Conservation (phyloP, 2,113 vertebrate species). For the Stercorarius parasiticus region DNA sequence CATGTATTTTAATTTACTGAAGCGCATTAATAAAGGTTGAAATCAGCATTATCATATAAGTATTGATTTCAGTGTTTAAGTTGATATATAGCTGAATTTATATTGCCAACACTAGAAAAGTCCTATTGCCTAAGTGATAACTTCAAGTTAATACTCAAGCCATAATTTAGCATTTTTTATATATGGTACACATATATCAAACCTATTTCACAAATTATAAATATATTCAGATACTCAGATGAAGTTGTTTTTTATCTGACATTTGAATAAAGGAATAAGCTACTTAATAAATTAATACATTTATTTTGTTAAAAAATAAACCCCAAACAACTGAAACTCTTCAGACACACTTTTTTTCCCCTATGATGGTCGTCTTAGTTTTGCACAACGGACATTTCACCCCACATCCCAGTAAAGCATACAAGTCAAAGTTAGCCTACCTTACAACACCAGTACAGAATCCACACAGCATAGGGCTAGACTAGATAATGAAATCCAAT, state of each 20-base stretch:
- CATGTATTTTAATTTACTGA: not conserved
- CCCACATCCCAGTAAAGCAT: not conserved
- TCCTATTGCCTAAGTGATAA: not conserved
- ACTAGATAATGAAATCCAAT: not conserved
- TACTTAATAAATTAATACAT: not conserved
- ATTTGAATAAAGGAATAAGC: not conserved
- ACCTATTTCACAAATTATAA: not conserved
- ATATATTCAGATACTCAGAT: not conserved
- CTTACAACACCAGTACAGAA: not conserved
- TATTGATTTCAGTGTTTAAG: not conserved
- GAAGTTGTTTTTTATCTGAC: not conserved
- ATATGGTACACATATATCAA: not conserved
- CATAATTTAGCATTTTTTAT: not conserved
- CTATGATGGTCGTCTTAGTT: rapidly evolving
- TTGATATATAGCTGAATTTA: not conserved
- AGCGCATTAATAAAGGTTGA: not conserved
- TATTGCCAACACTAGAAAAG: not conserved
- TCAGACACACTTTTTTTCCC: not conserved
- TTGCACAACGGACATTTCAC: not conserved
- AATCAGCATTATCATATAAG: not conserved
- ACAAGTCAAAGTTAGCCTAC: not conserved
- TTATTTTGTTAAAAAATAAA: not conserved
- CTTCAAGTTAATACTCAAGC: not conserved
- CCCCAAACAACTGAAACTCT: not conserved
- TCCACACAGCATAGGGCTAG: rapidly evolving